phyloP scores from a whole-genome alignment of 2,888 invertebrate genomes.

The Aphidoletes aphidimyza region DNA sequence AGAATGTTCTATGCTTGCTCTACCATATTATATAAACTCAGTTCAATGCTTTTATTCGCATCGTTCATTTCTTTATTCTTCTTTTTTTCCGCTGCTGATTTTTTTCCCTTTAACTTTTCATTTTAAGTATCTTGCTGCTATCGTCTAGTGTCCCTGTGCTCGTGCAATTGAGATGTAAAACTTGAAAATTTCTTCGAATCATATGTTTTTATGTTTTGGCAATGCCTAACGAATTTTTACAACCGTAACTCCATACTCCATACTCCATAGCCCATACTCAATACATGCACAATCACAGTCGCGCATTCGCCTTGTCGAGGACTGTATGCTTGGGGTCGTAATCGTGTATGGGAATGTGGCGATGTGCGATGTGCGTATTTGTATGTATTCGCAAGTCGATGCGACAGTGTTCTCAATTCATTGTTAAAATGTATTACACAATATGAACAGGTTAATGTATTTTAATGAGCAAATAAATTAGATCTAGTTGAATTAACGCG shows the following conservation, averaged over 20 bases:
- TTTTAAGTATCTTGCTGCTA: not conserved
- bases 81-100: not conserved
- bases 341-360: too few species aligned
- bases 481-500: conserved; percentile 51
- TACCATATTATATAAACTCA: not conserved
- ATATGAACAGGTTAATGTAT: conserved; percentile 33
- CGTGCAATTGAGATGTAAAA: not conserved
- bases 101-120: not conserved
- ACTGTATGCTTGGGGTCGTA: too few species aligned
- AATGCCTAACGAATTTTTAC: not conserved
- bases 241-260: not conserved
- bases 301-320: too few species aligned
- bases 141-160: not conserved
- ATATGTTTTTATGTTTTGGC: conserved; percentile 12
- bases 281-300: not conserved
- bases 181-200: conserved; percentile 2
- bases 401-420: not conserved
- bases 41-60: conserved; percentile 27
- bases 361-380: too few species aligned
- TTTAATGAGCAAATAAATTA: conserved; percentile 51
- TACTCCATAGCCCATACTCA: not conserved
- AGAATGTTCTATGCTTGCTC: not conserved
- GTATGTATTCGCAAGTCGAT: too few species aligned
- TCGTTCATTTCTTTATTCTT: not conserved
- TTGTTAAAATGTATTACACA: conserved; percentile 38